Conservation (phyloP, 1,140 invertebrate genomes). For the Alviniconcha marisindica region DNA sequence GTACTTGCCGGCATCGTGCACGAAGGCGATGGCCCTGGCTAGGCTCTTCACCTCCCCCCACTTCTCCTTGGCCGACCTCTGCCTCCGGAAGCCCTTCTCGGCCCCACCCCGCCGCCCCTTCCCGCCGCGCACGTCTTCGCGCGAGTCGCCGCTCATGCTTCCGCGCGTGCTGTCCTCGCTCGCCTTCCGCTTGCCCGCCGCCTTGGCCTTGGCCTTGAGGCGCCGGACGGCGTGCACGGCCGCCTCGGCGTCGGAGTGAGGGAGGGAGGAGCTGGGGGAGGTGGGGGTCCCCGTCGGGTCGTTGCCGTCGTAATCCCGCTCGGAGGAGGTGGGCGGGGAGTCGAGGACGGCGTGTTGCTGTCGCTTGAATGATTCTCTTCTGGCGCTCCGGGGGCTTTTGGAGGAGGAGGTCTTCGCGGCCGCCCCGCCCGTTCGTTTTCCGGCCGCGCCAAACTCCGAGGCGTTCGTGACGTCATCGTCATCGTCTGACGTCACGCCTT, state of each 20-base stretch:
- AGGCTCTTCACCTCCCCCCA: conserved; percentile 40
- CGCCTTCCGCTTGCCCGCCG: background rate
- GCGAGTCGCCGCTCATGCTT: conserved; percentile 25
- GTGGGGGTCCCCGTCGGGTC: background rate
- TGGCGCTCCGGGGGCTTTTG: background rate
- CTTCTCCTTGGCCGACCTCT: conserved; percentile 28
- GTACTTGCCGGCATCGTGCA: conserved; percentile 42
- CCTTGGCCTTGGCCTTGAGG: background rate
- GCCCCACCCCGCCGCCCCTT: background rate
- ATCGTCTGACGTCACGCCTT: conserved; percentile 7
- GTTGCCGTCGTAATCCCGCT: background rate
- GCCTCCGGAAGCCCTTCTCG: background rate
- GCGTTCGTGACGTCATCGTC: background rate
- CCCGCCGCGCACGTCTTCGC: background rate
- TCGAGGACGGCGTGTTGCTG: background rate
- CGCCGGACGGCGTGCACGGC: background rate
- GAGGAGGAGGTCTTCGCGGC: too few species aligned
- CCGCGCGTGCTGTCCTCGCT: background rate
- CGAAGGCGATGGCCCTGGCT: conserved; percentile 34
- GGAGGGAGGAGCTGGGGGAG: background rate
- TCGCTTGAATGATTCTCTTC: conserved; percentile 13
- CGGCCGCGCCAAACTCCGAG: too few species aligned
- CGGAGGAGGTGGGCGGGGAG: background rate
- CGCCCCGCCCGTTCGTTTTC: too few species aligned
- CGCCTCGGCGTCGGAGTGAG: background rate